Evolutionary conservation across 2,888 invertebrate species (phyloP), one percentile per base, ranked within the genome.

Genomic region (Hydroisotoma schaefferi): DNA sequence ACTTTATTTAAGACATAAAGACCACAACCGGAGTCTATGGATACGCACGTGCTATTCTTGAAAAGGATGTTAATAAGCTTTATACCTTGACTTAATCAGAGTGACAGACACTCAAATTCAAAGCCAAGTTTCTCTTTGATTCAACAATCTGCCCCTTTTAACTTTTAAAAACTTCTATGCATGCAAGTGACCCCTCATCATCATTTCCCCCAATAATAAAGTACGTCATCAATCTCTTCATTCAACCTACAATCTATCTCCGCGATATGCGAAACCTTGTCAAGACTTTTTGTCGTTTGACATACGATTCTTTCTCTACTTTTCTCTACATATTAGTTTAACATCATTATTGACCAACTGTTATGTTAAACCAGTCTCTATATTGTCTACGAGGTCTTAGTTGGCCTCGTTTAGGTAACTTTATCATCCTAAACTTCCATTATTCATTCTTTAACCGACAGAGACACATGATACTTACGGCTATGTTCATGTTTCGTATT

Each of bases 31-130:
- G 40, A 40, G 40, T 18, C n/a, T n/a, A 40, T 20, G 5, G 40
- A 18, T 40, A 40, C 40, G 40, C 40, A 40, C 40, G 40, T 40
- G 40, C 40, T 40, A 40, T 40, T 40, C 40, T 10, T 4, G 3
- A 40, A 40, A 10, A 5, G 40, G 40, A 5, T 40, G 4, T 40
- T 40, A 40, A 40, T 40, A 40, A 40, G 40, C 40, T 18, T 15
- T 40, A 40, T 40, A 40, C n/a, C n/a, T n/a, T n/a, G n/a, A 40
- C 20, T 40, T 40, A 40, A 40, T 40, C 40, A 40, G 40, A 40
- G n/a, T 40, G 40, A 40, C n/a, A n/a, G n/a, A n/a, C n/a, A n/a
- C n/a, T n/a, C n/a, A n/a, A n/a, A n/a, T n/a, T n/a, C n/a, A n/a
- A 15, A 20, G 20, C 40, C 40, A 40, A 40, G 40, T 40, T 15